Evolutionary conservation across 2,113 vertebrate genomes (phyloP), one percentile per base, ranked within the genome.

Genomic region (Periophthalmus modestus): DNA sequence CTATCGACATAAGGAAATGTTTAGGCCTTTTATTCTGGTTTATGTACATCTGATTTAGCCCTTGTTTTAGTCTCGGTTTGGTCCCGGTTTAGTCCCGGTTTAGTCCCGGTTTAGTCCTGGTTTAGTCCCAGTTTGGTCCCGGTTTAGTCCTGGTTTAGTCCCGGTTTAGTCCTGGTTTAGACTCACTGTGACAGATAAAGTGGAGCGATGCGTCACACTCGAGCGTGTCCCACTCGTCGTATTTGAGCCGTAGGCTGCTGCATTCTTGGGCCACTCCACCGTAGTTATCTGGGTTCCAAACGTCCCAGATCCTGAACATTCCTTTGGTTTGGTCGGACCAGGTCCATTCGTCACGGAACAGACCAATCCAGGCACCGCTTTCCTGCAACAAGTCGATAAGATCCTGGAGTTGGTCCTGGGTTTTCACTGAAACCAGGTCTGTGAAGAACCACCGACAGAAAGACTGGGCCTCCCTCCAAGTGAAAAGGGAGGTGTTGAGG

Each of bases 191-290:
- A 24, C 58, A 61, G 58, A 61, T 6, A 61, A 61, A 61, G 24
- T 4, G 1, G 14, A 1, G 5, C 0, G 0, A 16, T 21, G 13
- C 0, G 5, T 4, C 13, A 33, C 24, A 61, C 14, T 4, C 3
- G 3, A 5, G 0, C 1, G 58, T 33, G 24, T 61, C 24, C 58
- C 58, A 61, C 5, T 61, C 12, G 7, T 1, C 3, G 13, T 61
- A 33, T 0, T 15, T 3, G 14, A 61, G 11, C 2, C 14, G 23
- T 23, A 61, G 12, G 13, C 12, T 15, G 12, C 1, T 11, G 14
- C 58, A 61, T 12, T 28, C 5, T 33, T 33, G 58, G 21, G 23
- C 3, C 21, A 12, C 58, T 15, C 58, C 58, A 0, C n/a, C n/a
- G n/a, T 33, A 33, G 24, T 61, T 61, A 61, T 33, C 21, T 0